These are phyloP conservation scores for Turnix velox DNA, from an alignment of 2,113 vertebrate species.

Conservation along the genomic window DNA sequence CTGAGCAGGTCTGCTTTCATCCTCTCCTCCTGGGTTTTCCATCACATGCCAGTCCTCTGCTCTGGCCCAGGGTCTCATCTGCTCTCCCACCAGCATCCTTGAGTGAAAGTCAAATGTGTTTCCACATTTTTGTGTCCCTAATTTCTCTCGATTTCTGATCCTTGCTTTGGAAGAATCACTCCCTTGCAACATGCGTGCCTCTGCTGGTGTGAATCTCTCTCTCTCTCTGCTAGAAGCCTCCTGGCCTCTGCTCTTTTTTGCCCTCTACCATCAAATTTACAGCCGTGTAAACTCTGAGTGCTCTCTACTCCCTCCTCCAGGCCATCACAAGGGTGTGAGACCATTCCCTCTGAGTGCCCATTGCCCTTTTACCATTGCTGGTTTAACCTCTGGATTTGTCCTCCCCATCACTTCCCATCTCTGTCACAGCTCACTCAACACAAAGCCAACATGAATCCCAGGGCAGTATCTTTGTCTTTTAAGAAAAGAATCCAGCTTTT, in stretches of 20 bases:
- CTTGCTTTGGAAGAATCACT: not conserved
- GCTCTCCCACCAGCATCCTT: not conserved
- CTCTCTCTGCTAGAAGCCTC: not conserved
- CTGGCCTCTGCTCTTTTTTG: not conserved
- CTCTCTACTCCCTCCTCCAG: not conserved
- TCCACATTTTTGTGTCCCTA: not conserved
- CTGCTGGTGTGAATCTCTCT: not conserved
- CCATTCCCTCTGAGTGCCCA: accelerated
- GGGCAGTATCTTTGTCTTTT: not conserved
- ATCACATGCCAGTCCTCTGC: not conserved
- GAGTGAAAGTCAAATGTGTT: accelerated
- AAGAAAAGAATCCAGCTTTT: not conserved
- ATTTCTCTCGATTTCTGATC: no score
- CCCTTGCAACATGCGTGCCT: accelerated
- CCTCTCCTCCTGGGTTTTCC: not conserved
- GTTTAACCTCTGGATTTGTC: not conserved
- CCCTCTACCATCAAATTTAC: not conserved
- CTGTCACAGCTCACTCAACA: accelerated
- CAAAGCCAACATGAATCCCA: accelerated
- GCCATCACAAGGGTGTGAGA: accelerated
- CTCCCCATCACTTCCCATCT: not conserved
- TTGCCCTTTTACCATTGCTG: not conserved
- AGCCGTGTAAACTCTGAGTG: accelerated
- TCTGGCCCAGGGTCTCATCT: not conserved
- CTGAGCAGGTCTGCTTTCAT: not conserved